These are phyloP conservation scores for Cerastoderma edule DNA, from an alignment of 2,888 invertebrate genomes.

Conservation along the genomic window DNA sequence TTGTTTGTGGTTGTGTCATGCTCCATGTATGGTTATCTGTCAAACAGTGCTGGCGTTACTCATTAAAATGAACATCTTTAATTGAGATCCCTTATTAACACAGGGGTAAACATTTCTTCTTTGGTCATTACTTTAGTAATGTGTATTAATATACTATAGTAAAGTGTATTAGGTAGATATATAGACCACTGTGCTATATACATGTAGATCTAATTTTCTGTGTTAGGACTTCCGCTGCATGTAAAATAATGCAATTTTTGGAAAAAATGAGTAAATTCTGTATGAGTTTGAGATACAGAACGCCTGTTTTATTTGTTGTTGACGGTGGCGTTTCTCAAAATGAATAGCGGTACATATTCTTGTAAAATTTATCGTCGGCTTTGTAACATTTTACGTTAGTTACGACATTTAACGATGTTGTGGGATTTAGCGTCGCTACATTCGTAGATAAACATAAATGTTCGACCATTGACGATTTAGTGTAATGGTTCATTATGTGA, in stretches of 20 bases:
- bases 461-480: too few species aligned
- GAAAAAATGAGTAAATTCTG: too few species aligned
- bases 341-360: neutral
- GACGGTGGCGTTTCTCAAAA: neutral
- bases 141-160: neutral
- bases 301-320: too few species aligned
- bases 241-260: too few species aligned
- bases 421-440: neutral
- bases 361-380: neutral
- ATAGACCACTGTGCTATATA: too few species aligned
- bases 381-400: neutral
- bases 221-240: too few species aligned
- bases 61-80: neutral
- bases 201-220: too few species aligned
- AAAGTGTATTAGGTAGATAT: too few species aligned
- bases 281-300: too few species aligned
- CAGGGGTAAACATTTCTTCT: neutral
- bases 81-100: neutral
- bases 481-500: too few species aligned
- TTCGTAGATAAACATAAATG: too few species aligned
- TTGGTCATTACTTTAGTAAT: neutral
- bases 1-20: neutral
- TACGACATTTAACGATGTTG: neutral
- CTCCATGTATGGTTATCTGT: neutral
- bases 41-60: too few species aligned